Conservation (phyloP, 1,140 invertebrate genomes). For the Tetramorium simillimum region DNA sequence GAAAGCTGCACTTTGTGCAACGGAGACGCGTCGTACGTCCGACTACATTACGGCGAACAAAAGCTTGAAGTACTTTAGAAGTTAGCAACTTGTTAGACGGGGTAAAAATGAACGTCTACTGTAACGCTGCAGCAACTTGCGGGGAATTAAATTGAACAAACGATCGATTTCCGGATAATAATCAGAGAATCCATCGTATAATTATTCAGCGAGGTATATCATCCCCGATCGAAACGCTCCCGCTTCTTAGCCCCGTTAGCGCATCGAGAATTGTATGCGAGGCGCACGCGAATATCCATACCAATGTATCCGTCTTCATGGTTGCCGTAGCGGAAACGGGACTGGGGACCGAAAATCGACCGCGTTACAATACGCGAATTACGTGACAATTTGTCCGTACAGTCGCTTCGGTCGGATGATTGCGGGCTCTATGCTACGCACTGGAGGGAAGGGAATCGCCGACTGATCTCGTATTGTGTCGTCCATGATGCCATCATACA, state of each 20-base stretch:
- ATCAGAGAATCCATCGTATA: neutral
- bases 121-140: conserved; percentile 10
- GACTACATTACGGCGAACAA: conserved; percentile 29
- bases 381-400: conserved; percentile 70
- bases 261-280: neutral
- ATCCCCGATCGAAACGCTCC: neutral
- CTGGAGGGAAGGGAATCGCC: conserved; percentile 30
- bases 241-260: neutral
- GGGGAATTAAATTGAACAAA: conserved; percentile 6
- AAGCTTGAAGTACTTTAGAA: conserved; percentile 28
- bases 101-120: conserved; percentile 17
- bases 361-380: conserved; percentile 70
- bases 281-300: neutral
- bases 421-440: conserved; percentile 17
- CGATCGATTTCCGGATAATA: conserved; percentile 10
- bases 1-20: conserved; percentile 28
- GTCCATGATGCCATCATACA: conserved; percentile 59
- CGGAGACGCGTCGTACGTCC: conserved; percentile 39
- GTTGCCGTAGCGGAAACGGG: neutral
- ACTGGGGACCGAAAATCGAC: conserved; percentile 11
- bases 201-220: neutral
- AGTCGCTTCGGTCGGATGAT: conserved; percentile 66
- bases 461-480: conserved; percentile 72
- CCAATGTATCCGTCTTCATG: conserved; percentile 21
- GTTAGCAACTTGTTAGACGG: conserved; percentile 29